Evolutionary conservation across 2,888 invertebrate species (phyloP), one percentile per base, ranked within the genome.

Genomic region (Sesamia inferens): DNA sequence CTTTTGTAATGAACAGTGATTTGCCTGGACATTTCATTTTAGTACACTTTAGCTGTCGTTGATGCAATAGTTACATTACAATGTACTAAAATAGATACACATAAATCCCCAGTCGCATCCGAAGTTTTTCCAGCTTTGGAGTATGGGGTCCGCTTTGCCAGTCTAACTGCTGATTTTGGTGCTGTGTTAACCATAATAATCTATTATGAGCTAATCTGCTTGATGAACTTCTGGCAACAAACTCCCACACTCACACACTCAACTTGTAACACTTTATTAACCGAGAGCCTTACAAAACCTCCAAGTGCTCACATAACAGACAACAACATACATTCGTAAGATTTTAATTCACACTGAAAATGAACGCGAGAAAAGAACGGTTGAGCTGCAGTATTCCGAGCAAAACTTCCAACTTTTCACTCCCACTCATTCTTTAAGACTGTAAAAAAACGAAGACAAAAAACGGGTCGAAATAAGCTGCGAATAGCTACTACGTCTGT

Each of bases 391-490:
- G 69, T 73, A 65, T 71, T 76, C 70, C 69, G 75, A 81, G 63
- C 51, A 78, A 74, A 86, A 83, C 81, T 80, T 24, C 70, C 74
- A 83, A 83, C 83, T 83, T 86, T 85, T 79, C 82, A 79, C 85
- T 85, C n/a, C 84, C 31, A 31, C 31, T 31, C 83, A 85, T 89
- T 85, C 75, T 81, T 83, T 62, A 71, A 78, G 78, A 83, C 80
- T 88, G 31, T 31, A 31, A 80, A 86, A 86, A 78, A 79, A 82
- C 48, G 68, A 84, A 75, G 81, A 77, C 71, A 79, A 72, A 72
- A 76, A 71, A 80, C 31, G 77, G 79, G 81, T 83, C 77, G 81
- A 81, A 88, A 90, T 88, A 85, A 89, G 88, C 88, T 75, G 78
- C 75, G 87, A 88, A 88, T 85, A 82, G 86, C 85, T 85, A 68